Evolutionary conservation across 2,888 invertebrate species (phyloP).

Genomic region (Ectropis crepuscularia): DNA sequence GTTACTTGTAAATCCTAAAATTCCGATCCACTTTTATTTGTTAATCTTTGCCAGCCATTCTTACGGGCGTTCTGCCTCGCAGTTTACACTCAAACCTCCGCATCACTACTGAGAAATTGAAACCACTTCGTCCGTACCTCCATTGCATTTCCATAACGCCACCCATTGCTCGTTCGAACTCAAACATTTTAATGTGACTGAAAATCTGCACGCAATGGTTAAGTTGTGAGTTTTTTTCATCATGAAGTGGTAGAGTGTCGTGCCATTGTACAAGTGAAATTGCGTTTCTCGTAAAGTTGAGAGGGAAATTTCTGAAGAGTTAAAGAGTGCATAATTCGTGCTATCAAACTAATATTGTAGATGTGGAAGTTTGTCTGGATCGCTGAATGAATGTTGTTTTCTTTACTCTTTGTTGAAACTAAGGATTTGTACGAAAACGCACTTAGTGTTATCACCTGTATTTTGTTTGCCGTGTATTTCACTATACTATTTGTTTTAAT

Average conservation of each 20-base stretch:
- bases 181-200: background rate
- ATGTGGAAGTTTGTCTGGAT: too few species aligned
- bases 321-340: slow-evolving; percentile 21
- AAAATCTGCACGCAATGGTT: slow-evolving; percentile 33
- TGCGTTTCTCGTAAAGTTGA: slow-evolving; percentile 42
- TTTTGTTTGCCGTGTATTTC: too few species aligned
- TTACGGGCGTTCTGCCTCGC: slow-evolving; percentile 44
- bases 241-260: slow-evolving; percentile 26
- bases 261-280: slow-evolving; percentile 51
- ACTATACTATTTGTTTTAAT: too few species aligned
- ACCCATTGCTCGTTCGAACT: slow-evolving; percentile 38
- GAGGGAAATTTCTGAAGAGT: slow-evolving; percentile 45
- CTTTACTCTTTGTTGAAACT: too few species aligned
- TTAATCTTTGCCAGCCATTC: slow-evolving; percentile 46
- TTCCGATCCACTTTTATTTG: slow-evolving; percentile 27
- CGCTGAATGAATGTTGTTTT: too few species aligned
- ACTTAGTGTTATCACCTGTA: too few species aligned
- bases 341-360: background rate
- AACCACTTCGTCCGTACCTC: slow-evolving; percentile 38
- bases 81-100: slow-evolving; percentile 43
- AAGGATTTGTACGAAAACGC: too few species aligned
- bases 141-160: slow-evolving; percentile 15
- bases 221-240: slow-evolving; percentile 18
- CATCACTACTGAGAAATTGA: slow-evolving; percentile 41
- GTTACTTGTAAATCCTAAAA: background rate